Evolutionary conservation across 2,113 vertebrate genomes (phyloP).

Genomic region (Poeciliopsis turrubarensis): DNA sequence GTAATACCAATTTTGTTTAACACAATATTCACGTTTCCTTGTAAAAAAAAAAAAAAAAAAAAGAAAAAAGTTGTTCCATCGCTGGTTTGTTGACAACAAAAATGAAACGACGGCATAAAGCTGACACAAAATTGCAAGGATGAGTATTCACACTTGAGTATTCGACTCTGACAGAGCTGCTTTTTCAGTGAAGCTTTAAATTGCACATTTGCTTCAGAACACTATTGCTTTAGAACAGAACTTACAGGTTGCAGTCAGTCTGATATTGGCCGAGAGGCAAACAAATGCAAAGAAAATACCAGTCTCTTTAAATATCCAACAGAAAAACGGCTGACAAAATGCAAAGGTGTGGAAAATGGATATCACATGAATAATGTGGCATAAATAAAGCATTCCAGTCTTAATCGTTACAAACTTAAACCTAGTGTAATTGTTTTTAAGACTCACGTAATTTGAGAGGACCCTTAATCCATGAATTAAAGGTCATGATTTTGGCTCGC

Average conservation of each 20-base stretch:
- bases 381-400: not conserved
- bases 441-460: not conserved
- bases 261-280: slow-evolving; percentile 14
- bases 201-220: slow-evolving; percentile 22
- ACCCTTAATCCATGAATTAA: not conserved
- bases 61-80: not conserved
- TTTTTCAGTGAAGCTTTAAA: slow-evolving; percentile 27
- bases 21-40: not conserved
- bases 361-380: not conserved
- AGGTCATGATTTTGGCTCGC: not conserved
- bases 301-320: not conserved
- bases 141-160: slow-evolving; percentile 9
- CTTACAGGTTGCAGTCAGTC: slow-evolving; percentile 13
- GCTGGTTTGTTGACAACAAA: slow-evolving; percentile 14
- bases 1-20: not conserved
- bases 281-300: slow-evolving; percentile 3
- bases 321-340: slow-evolving; percentile 1
- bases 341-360: not conserved
- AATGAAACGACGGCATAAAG: slow-evolving; percentile 15
- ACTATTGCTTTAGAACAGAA: slow-evolving; percentile 4
- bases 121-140: slow-evolving; percentile 16
- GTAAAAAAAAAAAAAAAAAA: not conserved
- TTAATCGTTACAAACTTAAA: not conserved
- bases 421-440: not conserved
- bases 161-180: slow-evolving; percentile 10